Base-by-base conservation (phyloP, 2,888 invertebrate species). In the Euplexia lucipara region DNA sequence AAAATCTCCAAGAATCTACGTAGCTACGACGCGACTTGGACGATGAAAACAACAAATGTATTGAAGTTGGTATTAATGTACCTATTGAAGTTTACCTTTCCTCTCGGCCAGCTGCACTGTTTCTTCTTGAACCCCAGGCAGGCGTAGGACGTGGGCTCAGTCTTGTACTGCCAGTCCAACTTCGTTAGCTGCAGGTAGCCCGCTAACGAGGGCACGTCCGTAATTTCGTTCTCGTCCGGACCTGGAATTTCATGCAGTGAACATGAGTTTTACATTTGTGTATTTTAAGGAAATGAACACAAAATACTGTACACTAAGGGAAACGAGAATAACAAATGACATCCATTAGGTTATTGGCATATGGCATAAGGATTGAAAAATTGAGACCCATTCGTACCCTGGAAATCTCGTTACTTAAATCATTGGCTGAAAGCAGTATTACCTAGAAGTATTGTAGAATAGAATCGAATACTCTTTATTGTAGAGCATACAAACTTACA, bases 151-250 rank as follows among this genome's bases (percentile, higher is more conserved):
- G 97, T 98, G 0, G 98, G 97, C 86, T 98, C 98, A 0, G 98
- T 98, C 93, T 98, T 98, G 92, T 98, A 98, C 79, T 97, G 97
- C 98, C 98, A 98, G 91, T 98, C 98, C 68, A 98, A 91, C 88
- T 97, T 97, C 74, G 98, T 97, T 65, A 98, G 95, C 91, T 98
- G 98, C 49, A 98, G 94, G 89, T 98, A 98, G 0, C 98, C 98
- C 0, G 98, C 98, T 83, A 98, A 89, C 52, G 98, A 98, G 32
- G 98, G 98, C 65, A 98, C 98, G 88, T 98, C 98, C 2, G 97
- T 97, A 72, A 98, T 97, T 92, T 98, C 98, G 91, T 98, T 98
- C 89, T 98, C 98, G 82, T 98, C 98, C 1, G 97, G 98, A 30
- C 98, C 98, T 95, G 93, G 66, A 95, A 94, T 47, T 22, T 12